Percentiles rank a stretch among this genome's conserved stretches.
phyloP scores from a whole-genome alignment of 1,140 invertebrate genomes.

The Halotydeus destructor region DNA sequence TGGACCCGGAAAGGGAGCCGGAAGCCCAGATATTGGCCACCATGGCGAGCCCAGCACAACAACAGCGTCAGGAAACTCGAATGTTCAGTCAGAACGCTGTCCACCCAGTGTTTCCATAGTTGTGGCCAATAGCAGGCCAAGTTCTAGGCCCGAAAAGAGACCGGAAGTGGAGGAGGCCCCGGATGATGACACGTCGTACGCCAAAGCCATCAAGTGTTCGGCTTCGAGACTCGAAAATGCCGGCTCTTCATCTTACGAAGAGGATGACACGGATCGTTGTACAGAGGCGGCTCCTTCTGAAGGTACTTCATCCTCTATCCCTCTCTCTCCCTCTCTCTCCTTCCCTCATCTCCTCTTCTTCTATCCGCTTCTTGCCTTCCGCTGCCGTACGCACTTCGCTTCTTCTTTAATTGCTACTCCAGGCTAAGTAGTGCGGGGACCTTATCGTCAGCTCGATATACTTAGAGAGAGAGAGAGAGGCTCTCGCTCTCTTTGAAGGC shows the following conservation, averaged over 20 bases:
- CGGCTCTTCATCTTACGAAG: slow-evolving; percentile 16
- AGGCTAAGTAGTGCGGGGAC: not conserved
- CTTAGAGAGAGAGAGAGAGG: too few species aligned
- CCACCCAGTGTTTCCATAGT: not conserved
- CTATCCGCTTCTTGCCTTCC: not conserved
- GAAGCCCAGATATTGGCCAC: not conserved
- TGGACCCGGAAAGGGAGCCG: not conserved
- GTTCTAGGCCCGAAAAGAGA: not conserved
- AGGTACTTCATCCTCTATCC: not conserved
- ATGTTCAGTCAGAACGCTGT: not conserved
- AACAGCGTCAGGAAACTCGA: not conserved
- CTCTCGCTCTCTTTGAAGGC: too few species aligned
- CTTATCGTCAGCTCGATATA: not conserved
- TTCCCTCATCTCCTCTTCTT: not conserved
- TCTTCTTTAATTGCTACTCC: not conserved
- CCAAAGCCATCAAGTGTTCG: slow-evolving; percentile 16
- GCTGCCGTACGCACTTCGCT: not conserved
- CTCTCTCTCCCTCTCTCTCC: not conserved
- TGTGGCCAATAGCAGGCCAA: not conserved
- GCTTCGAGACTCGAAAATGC: slow-evolving; percentile 9
- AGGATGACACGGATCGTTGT: slow-evolving; percentile 11
- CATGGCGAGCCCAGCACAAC: not conserved
- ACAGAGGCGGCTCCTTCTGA: slow-evolving; percentile 1
- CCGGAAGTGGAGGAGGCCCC: not conserved
- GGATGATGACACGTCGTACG: slow-evolving; percentile 18